phyloP scores from a whole-genome alignment of 2,113 vertebrate genomes.

The Tetraodon nigroviridis region DNA sequence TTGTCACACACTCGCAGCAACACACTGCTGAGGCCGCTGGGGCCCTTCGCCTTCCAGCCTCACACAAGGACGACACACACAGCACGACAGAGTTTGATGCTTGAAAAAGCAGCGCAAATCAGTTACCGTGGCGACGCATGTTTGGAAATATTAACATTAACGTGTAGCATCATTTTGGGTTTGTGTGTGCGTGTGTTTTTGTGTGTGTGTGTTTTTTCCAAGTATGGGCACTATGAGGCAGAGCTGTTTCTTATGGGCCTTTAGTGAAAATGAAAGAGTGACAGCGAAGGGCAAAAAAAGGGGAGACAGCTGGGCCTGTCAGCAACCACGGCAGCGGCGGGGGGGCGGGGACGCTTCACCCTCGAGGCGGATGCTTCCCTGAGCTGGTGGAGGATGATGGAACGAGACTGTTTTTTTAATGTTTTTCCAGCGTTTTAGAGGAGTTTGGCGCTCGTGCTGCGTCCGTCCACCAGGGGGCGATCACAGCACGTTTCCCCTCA shows the following conservation, averaged over 20 bases:
- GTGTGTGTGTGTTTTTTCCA: constrained; percentile 73
- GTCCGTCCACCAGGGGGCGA: no score
- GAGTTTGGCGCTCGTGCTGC: no score
- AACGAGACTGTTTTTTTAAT: background rate
- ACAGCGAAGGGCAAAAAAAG: constrained; percentile 86
- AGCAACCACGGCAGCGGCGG: constrained; percentile 68
- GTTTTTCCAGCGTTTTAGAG: background rate
- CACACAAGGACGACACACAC: no score
- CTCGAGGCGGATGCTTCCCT: background rate
- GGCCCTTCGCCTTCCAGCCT: no score
- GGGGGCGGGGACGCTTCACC: constrained; percentile 3
- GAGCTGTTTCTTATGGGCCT: constrained; percentile 82
- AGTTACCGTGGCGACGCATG: background rate
- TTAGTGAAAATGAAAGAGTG: constrained; percentile 88
- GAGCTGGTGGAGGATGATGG: background rate
- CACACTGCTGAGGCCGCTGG: no score
- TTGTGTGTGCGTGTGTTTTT: constrained; percentile 7
- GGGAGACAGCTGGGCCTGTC: constrained; percentile 91
- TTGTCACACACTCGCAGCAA: no score
- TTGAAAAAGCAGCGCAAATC: no score
- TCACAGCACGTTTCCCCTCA: no score
- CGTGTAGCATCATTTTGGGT: background rate
- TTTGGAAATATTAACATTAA: background rate
- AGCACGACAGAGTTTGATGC: no score
- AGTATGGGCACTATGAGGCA: constrained; percentile 88